These are phyloP conservation scores for Archegozetes longisetosus DNA, from an alignment of 1,140 invertebrate species.

Conservation along the genomic window DNA sequence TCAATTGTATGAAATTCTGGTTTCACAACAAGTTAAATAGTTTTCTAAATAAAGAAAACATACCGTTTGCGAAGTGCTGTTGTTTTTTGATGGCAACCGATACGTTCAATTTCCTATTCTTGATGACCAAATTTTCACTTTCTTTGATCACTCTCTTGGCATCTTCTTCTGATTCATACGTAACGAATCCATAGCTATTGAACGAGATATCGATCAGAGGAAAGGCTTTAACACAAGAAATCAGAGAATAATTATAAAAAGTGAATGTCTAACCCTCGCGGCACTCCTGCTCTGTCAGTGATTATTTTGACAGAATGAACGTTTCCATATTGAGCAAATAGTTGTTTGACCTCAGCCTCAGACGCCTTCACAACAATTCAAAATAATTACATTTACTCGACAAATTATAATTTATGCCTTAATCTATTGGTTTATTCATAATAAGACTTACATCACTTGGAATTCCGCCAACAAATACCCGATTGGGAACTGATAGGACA, in stretches of 20 bases:
- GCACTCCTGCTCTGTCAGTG: constrained; percentile 75
- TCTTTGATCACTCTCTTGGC: constrained; percentile 45
- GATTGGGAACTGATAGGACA: constrained; percentile 43
- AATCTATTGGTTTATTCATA: too few relatives aligned
- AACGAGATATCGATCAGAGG: neutral
- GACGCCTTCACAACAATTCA: constrained; percentile 21
- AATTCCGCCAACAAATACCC: constrained; percentile 88
- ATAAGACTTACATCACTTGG: constrained; percentile 40
- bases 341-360: constrained; percentile 31
- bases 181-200: constrained; percentile 66
- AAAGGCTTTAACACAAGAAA: neutral
- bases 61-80: neutral
- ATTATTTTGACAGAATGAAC: constrained; percentile 90
- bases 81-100: constrained; percentile 80
- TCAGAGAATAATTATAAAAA: constrained; percentile 8
- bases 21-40: neutral
- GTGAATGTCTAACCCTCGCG: constrained; percentile 49
- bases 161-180: constrained; percentile 81
- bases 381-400: too few relatives aligned
- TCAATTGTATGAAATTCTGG: neutral
- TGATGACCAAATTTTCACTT: constrained; percentile 50
- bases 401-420: too few relatives aligned
- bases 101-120: constrained; percentile 69
- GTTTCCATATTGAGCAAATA: constrained; percentile 51
- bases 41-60: neutral